Conservation (phyloP, 2,888 invertebrate genomes). For the Elysia crispata region DNA sequence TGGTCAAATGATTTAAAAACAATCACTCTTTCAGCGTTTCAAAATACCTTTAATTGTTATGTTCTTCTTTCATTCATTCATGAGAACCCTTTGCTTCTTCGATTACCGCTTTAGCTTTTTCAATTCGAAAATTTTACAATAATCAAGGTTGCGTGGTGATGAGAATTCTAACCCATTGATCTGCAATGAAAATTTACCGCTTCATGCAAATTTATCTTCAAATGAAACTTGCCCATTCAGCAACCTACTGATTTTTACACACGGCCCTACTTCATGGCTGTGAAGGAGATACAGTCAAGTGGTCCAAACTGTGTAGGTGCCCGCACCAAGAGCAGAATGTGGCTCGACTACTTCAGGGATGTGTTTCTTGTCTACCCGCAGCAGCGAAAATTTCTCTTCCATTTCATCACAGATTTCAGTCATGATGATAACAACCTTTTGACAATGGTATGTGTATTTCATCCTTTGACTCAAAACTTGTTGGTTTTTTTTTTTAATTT, state of each 20-base stretch:
- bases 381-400: slow-evolving; percentile 88
- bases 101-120: too few species aligned
- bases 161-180: too few species aligned
- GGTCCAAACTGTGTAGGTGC: slow-evolving; percentile 83
- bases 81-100: too few species aligned
- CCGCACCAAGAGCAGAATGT: slow-evolving; percentile 82
- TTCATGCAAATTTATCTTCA: too few species aligned
- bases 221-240: too few species aligned
- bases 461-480: not conserved
- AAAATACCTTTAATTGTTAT: too few species aligned
- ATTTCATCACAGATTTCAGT: slow-evolving; percentile 92
- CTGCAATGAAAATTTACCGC: too few species aligned
- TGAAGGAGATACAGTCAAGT: not conserved
- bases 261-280: slow-evolving; percentile 81
- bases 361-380: slow-evolving; percentile 82
- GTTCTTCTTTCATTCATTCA: too few species aligned
- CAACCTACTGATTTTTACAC: slow-evolving; percentile 94
- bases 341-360: slow-evolving; percentile 76
- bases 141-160: too few species aligned
- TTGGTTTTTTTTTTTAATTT: not conserved
- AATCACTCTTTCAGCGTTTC: too few species aligned
- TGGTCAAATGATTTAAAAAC: too few species aligned
- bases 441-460: slow-evolving; percentile 77
- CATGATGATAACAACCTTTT: slow-evolving; percentile 90
- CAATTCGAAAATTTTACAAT: too few species aligned